Evolutionary conservation across 2,888 invertebrate species (phyloP).

Genomic region (Lacanobia wlatinum): DNA sequence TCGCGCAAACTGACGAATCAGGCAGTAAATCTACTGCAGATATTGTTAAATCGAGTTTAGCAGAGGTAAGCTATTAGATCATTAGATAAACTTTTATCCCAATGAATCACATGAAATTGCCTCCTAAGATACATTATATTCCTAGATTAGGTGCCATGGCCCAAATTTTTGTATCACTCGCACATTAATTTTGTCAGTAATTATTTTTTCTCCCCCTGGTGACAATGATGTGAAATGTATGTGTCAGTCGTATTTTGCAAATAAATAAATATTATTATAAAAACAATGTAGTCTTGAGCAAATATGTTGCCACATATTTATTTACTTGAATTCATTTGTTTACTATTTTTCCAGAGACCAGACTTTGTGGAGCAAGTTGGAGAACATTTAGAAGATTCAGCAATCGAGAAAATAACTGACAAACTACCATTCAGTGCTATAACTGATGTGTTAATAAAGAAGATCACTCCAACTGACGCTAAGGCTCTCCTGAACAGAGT

Average conservation of each 20-base stretch:
- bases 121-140: too few relatives aligned
- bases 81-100: background rate
- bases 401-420: constrained; percentile 73
- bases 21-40: constrained; percentile 77
- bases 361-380: constrained; percentile 78
- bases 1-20: constrained; percentile 78
- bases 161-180: too few relatives aligned
- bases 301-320: too few relatives aligned
- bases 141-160: too few relatives aligned
- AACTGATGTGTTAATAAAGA: constrained; percentile 71
- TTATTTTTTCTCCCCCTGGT: too few relatives aligned
- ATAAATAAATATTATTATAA: too few relatives aligned
- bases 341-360: constrained; percentile 75
- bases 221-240: too few relatives aligned
- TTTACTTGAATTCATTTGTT: background rate
- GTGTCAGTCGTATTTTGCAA: too few relatives aligned
- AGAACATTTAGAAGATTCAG: constrained; percentile 70
- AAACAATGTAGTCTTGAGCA: background rate
- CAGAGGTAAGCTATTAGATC: constrained; percentile 74
- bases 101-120: background rate
- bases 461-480: constrained; percentile 67
- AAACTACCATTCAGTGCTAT: constrained; percentile 69
- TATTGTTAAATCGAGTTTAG: constrained; percentile 75
- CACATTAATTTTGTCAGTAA: too few relatives aligned
- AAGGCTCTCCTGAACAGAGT: constrained; percentile 68